Conservation (phyloP, 2,113 vertebrate genomes). For the Herpailurus yagouaroundi region DNA sequence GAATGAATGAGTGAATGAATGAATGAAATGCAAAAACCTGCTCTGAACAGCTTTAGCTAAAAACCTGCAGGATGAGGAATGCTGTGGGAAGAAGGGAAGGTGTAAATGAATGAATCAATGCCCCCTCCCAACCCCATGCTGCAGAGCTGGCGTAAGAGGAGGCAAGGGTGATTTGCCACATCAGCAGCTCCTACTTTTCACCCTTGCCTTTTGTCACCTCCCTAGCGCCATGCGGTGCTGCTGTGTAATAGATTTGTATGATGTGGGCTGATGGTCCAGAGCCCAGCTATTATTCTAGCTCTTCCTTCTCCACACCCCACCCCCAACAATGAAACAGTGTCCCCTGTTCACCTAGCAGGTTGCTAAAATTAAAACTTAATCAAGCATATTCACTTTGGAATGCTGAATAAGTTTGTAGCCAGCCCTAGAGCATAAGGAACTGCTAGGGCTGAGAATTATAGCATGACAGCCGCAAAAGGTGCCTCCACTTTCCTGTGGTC, state of each 20-base stretch:
- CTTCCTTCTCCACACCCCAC: not conserved
- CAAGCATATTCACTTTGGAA: constrained; percentile 89
- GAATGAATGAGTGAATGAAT: constrained; percentile 33
- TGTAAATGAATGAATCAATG: not conserved
- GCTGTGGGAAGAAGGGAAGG: not conserved
- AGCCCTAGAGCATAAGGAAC: constrained; percentile 61
- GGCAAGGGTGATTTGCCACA: not conserved
- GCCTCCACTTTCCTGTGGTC: not conserved
- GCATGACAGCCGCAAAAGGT: not conserved
- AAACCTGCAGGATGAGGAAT: not conserved
- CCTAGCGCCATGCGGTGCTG: not conserved
- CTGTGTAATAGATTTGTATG: constrained; percentile 43
- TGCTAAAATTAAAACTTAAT: constrained; percentile 96
- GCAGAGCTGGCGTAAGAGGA: not conserved
- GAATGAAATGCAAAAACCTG: not conserved
- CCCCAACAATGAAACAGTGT: not conserved
- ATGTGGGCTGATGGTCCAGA: constrained; percentile 16
- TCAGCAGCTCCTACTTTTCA: constrained; percentile 17
- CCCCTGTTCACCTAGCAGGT: constrained; percentile 87
- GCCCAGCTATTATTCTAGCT: constrained; percentile 19
- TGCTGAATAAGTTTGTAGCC: constrained; percentile 92
- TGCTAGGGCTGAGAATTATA: constrained; percentile 10
- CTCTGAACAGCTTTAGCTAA: constrained; percentile 15
- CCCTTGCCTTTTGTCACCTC: constrained; percentile 17
- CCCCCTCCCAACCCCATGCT: not conserved